These are phyloP conservation scores for Priapulus caudatus DNA, from an alignment of 2,888 invertebrate species.

Conservation along the genomic window DNA sequence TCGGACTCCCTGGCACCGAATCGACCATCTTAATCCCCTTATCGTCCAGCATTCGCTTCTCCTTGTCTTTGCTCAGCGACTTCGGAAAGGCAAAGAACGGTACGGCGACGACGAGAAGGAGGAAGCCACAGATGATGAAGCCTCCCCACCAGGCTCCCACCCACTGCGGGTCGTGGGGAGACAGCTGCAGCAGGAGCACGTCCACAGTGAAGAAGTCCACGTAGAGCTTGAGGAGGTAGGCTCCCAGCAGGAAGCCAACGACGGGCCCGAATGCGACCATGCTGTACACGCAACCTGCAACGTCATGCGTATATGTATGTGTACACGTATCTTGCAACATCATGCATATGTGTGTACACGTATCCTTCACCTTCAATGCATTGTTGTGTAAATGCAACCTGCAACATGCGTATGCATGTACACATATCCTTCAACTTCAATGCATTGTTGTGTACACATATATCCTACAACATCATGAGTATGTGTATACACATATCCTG, in stretches of 20 bases:
- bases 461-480: too few relatives aligned
- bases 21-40: constrained; percentile 5
- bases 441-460: too few relatives aligned
- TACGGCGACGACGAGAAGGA: constrained; percentile 69
- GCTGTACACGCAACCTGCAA: constrained; percentile 81
- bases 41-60: constrained; percentile 2
- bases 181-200: constrained; percentile 22
- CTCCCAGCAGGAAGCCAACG: constrained; percentile 78
- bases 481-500: too few relatives aligned
- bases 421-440: too few relatives aligned
- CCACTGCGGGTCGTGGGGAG: constrained; percentile 39
- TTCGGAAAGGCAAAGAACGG: constrained; percentile 90
- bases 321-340: too few relatives aligned
- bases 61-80: constrained; percentile 26
- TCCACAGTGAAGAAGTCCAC: constrained; percentile 66
- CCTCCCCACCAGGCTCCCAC: constrained; percentile 47
- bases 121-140: constrained; percentile 74
- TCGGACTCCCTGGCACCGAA: neutral
- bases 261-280: constrained; percentile 95
- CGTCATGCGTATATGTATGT: too few relatives aligned
- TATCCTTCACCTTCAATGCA: too few relatives aligned
- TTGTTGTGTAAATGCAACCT: too few relatives aligned
- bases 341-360: too few relatives aligned
- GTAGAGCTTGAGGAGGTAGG: constrained; percentile 76
- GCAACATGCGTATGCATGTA: too few relatives aligned